phyloP scores from a whole-genome alignment of 2,888 invertebrate genomes.

The Xylophagus ater region DNA sequence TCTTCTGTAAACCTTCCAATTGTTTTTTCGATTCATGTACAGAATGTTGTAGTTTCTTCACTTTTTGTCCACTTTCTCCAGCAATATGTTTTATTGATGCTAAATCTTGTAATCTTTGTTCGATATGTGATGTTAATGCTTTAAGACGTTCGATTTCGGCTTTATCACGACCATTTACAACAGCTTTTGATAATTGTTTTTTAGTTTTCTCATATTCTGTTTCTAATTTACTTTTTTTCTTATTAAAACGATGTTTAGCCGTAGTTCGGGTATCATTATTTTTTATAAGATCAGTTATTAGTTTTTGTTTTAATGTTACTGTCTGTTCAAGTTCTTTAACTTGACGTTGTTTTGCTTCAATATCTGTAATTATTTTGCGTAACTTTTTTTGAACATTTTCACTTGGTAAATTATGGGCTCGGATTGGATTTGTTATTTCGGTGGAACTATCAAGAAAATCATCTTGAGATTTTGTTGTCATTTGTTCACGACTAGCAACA shows the following conservation, averaged over 20 bases:
- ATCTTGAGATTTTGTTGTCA: slow-evolving; percentile 23
- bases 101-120: slow-evolving; percentile 43
- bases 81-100: slow-evolving; percentile 47
- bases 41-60: slow-evolving; percentile 61
- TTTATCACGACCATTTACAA: slow-evolving; percentile 39
- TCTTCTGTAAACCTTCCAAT: slow-evolving; percentile 61
- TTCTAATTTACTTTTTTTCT: slow-evolving; percentile 50
- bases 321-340: slow-evolving; percentile 57
- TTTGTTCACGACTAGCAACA: slow-evolving; percentile 40
- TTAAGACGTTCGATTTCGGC: slow-evolving; percentile 38
- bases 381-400: slow-evolving; percentile 34
- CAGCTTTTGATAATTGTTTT: slow-evolving; percentile 45
- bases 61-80: slow-evolving; percentile 51
- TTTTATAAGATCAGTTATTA: slow-evolving; percentile 55
- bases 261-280: slow-evolving; percentile 46
- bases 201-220: slow-evolving; percentile 49
- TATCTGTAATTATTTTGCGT: slow-evolving; percentile 41
- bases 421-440: slow-evolving; percentile 25
- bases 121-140: slow-evolving; percentile 40
- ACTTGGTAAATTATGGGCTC: slow-evolving; percentile 24
- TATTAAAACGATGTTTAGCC: slow-evolving; percentile 49
- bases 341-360: slow-evolving; percentile 55
- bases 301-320: slow-evolving; percentile 61
- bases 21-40: slow-evolving; percentile 63
- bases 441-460: slow-evolving; percentile 31